These are phyloP conservation scores for Tigriopus japonicus DNA, from an alignment of 1,140 invertebrate genomes.

Conservation along the genomic window DNA sequence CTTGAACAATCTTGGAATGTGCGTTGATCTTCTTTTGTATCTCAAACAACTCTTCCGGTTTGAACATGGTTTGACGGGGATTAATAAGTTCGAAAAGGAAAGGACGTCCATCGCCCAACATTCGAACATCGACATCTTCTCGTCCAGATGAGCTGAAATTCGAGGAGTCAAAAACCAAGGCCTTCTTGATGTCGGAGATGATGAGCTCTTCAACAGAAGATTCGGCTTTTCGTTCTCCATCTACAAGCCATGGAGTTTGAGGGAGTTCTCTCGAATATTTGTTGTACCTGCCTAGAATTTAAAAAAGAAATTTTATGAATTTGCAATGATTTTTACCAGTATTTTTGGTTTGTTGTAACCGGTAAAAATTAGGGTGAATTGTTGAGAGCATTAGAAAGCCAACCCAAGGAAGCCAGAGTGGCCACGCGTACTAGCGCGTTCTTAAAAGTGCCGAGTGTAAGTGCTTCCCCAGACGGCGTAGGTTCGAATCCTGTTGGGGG, in stretches of 20 bases:
- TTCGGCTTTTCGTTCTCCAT: conserved; percentile 55
- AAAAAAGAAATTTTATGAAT: conserved; percentile 11
- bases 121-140: conserved; percentile 84
- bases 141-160: conserved; percentile 73
- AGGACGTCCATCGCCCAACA: conserved; percentile 62
- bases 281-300: conserved; percentile 48
- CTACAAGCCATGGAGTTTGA: conserved; percentile 83
- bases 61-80: conserved; percentile 37
- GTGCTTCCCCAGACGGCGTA: no score
- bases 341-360: no score
- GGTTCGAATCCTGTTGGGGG: no score
- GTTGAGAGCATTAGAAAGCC: no score
- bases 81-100: conserved; percentile 64
- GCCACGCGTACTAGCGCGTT: no score
- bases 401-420: no score
- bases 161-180: conserved; percentile 31
- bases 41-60: conserved; percentile 27
- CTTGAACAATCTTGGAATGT: conserved; percentile 34
- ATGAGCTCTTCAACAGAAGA: conserved; percentile 81
- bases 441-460: no score
- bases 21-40: conserved; percentile 42
- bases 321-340: no score
- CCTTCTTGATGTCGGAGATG: conserved; percentile 34
- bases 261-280: conserved; percentile 67
- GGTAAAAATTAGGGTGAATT: no score